Evolutionary conservation across 2,888 invertebrate species (phyloP).

Genomic region (Tuberolachnus salignus): DNA sequence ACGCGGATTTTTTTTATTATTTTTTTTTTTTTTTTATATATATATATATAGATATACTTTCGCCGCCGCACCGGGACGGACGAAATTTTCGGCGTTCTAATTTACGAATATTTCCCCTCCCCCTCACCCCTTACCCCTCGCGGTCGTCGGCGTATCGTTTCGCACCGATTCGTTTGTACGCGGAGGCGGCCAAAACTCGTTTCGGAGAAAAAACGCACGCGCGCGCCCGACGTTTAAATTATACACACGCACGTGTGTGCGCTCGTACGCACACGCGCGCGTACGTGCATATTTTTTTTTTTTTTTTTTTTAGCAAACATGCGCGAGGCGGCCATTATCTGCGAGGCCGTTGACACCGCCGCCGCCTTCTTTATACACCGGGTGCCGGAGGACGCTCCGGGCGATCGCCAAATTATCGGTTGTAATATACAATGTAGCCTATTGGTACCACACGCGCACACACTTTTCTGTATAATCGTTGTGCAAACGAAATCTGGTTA

Average conservation of each 20-base stretch:
- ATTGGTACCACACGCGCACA: neutral
- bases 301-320: slow-evolving; percentile 46
- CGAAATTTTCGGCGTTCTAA: neutral
- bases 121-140: too few relatives aligned
- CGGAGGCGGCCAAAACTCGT: neutral
- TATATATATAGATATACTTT: too few relatives aligned
- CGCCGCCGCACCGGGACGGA: neutral
- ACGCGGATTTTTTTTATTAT: too few relatives aligned
- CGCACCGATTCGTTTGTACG: slow-evolving; percentile 11
- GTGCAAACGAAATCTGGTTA: slow-evolving; percentile 26
- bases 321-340: slow-evolving; percentile 42
- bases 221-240: neutral
- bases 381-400: neutral
- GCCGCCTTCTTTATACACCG: slow-evolving; percentile 23
- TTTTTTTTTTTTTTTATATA: too few relatives aligned
- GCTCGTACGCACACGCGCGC: neutral
- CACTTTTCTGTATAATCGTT: neutral
- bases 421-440: neutral
- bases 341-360: slow-evolving; percentile 55
- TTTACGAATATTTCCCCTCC: too few relatives aligned
- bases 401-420: slow-evolving; percentile 55
- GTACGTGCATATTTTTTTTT: neutral
- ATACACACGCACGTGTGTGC: neutral
- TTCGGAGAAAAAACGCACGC: neutral
- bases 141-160: neutral